Conservation (phyloP, 2,113 vertebrate species). For the Sapayoa aenigma region DNA sequence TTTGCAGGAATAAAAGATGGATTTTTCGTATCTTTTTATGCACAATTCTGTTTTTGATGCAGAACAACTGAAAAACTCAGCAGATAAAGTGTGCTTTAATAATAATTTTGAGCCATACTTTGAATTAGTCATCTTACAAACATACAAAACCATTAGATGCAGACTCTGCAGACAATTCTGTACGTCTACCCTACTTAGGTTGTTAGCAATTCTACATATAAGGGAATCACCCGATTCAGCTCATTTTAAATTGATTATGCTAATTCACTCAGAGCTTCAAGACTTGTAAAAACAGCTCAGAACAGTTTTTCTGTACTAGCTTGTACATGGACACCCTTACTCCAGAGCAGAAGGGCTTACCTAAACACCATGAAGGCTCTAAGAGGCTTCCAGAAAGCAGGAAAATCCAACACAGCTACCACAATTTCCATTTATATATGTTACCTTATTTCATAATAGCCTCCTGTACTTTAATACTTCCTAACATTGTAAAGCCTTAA, state of each 20-base stretch:
- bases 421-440: neutral
- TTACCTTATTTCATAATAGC: neutral
- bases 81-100: neutral
- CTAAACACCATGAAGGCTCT: neutral
- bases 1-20: neutral
- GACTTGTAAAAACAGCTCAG: neutral
- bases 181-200: neutral
- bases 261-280: neutral
- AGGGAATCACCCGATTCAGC: neutral
- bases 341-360: neutral
- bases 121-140: neutral
- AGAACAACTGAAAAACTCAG: neutral
- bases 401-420: neutral
- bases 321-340: neutral
- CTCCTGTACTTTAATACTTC: neutral
- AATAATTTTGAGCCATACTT: neutral
- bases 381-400: neutral
- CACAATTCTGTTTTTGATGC: neutral
- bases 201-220: neutral
- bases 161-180: neutral
- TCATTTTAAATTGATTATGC: neutral
- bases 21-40: neutral
- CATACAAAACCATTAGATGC: neutral
- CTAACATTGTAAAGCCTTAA: neutral
- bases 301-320: neutral